A percentile compares a stretch with the other conserved stretches of the same genome.
Evolutionary conservation across 2,888 invertebrate genomes (phyloP).

Genomic region (Sceliomorpha sp.): DNA sequence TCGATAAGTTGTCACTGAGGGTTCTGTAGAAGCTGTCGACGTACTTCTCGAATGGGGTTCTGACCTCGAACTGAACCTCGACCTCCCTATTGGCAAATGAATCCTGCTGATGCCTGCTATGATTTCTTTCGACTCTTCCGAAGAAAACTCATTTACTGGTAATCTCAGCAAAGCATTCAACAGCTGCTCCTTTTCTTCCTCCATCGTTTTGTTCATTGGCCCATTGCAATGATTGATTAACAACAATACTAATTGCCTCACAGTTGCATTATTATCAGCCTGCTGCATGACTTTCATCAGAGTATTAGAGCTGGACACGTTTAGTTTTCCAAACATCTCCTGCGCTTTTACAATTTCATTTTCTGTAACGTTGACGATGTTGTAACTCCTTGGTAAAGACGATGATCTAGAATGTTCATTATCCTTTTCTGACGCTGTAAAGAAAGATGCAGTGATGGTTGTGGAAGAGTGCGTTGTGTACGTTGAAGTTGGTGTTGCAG

Average conservation of each 20-base stretch:
- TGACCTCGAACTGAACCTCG: conserved; percentile 31
- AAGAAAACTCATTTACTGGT: conserved; percentile 80
- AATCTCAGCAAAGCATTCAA: conserved; percentile 86
- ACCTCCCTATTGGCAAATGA: conserved; percentile 64
- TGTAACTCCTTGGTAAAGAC: conserved; percentile 67
- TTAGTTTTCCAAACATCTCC: conserved; percentile 88
- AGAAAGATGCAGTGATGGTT: conserved; percentile 71
- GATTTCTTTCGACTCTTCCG: conserved; percentile 78
- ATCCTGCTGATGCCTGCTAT: conserved; percentile 70
- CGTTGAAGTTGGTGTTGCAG: conserved; percentile 68
- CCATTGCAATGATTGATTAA: conserved; percentile 89
- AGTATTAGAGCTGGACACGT: conserved; percentile 87
- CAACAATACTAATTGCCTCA: conserved; percentile 86
- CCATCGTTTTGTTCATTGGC: conserved; percentile 86
- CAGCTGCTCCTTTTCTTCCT: conserved; percentile 86
- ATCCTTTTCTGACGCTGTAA: conserved; percentile 61
- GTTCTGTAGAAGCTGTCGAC: conserved; percentile 62
- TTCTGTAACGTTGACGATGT: conserved; percentile 84
- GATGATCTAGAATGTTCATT: conserved; percentile 33
- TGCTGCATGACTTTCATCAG: conserved; percentile 91
- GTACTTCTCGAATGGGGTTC: conserved; percentile 51
- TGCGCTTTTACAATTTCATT: conserved; percentile 87
- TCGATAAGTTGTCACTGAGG: conserved; percentile 69
- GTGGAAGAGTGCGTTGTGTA: conserved; percentile 72
- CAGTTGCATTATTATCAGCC: conserved; percentile 88